Evolutionary conservation across 35 echinoderm and acorn worm species (phyloP), one percentile per base, ranked within the genome.

Genomic region (Nesometra sesokonis): DNA sequence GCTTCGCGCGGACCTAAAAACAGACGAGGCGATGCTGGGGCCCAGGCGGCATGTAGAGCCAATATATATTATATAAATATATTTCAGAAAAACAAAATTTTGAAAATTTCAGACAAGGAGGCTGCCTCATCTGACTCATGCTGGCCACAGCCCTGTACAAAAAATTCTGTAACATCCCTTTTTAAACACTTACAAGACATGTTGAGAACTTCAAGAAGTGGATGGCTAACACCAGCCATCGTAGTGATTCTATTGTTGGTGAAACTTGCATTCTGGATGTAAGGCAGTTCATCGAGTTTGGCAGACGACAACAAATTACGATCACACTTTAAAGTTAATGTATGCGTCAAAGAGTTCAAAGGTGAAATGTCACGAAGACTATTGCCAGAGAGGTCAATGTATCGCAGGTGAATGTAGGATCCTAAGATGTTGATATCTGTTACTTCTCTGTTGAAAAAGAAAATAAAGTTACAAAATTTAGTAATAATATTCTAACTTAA

Each of bases 261-360:
- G 47, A 99, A 99, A 85, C 96, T 99, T 35, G 93, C 90, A 30
- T 84, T 91, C 81, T 99, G 96, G 7, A 94, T 77, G 46, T 99
- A 99, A 3, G 96, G 96, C 0, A 99, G 36, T 78, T 99, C 90
- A 32, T 99, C 96, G 9, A 99, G 80, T 46, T 94, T 89, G 77
- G 92, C 91, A 13, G 92, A 89, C 4, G 88, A 76, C 11, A 98
- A 77, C 32, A 98, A 84, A 79, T 97, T 98, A 17, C 95, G 85
- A 82, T 98, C 95, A 90, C 89, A 91, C 31, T 93, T 89, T 1
- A 94, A 77, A 57, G 95, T 98, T 88, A 98, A 37, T 30, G 93
- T 82, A 85, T 98, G 95, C 30, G 95, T 98, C 37, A 98, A 79
- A 0, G 95, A 98, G 85, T 92, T 98, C 57, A 98, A 84, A 88